Evolutionary conservation across 2,797 vertebrate species (phyloP).

Genomic region (Peromyscus eremicus): DNA sequence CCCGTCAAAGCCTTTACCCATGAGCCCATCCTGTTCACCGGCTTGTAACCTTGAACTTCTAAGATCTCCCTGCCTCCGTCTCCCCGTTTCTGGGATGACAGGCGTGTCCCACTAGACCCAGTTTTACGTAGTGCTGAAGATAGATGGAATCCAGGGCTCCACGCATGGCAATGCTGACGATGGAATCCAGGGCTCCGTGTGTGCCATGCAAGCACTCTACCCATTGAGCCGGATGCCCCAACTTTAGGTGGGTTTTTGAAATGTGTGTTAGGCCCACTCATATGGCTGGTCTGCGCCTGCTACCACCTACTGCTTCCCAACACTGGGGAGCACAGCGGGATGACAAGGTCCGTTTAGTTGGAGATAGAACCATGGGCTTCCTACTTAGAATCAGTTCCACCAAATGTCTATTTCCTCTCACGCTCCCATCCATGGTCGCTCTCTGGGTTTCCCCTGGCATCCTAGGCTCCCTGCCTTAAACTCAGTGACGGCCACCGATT

Average conservation of each 20-base stretch:
- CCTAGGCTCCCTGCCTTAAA: background rate
- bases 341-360: background rate
- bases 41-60: background rate
- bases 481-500: background rate
- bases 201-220: background rate
- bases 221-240: too few relatives aligned
- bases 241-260: background rate
- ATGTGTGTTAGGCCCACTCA: background rate
- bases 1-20: background rate
- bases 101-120: background rate
- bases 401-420: background rate
- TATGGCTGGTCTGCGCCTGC: too few relatives aligned
- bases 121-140: background rate
- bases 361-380: background rate
- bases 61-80: background rate
- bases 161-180: too few relatives aligned
- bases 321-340: background rate
- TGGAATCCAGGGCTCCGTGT: too few relatives aligned
- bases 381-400: background rate
- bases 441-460: background rate
- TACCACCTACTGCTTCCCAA: background rate
- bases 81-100: background rate
- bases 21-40: background rate
- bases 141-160: background rate
- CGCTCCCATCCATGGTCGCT: background rate